These are phyloP conservation scores for Rutilus rutilus DNA, from an alignment of 2,113 vertebrate species.

Conservation along the genomic window DNA sequence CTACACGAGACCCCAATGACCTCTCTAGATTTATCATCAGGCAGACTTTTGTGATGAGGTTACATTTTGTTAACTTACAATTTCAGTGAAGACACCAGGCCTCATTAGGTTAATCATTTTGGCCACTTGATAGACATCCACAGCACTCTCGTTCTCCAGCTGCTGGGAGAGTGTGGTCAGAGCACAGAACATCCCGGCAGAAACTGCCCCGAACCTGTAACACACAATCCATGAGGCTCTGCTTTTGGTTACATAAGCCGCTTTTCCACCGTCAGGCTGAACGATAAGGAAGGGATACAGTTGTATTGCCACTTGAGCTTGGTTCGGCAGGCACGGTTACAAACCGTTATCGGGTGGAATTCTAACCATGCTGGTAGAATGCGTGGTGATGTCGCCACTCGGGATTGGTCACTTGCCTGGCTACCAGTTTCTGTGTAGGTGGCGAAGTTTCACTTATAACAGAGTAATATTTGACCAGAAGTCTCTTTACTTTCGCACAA, in stretches of 20 bases:
- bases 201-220: constrained; percentile 91
- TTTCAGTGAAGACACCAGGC: constrained; percentile 98
- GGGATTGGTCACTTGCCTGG: too few species aligned
- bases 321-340: too few species aligned
- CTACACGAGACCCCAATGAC: neutral
- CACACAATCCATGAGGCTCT: constrained; percentile 16
- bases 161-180: constrained; percentile 96
- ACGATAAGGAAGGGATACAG: too few species aligned
- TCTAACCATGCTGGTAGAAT: too few species aligned
- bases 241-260: neutral
- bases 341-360: too few species aligned
- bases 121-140: constrained; percentile 98
- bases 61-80: constrained; percentile 81
- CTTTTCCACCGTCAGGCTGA: too few species aligned
- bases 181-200: constrained; percentile 93
- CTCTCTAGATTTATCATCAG: neutral
- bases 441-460: too few species aligned
- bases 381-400: too few species aligned
- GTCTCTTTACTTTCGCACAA: too few species aligned
- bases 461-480: too few species aligned
- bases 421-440: too few species aligned
- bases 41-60: neutral
- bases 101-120: constrained; percentile 99
- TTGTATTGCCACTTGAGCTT: too few species aligned
- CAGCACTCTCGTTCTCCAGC: constrained; percentile 92